These are phyloP conservation scores for Ichneumon xanthorius DNA, from an alignment of 2,888 invertebrate genomes.

Conservation along the genomic window DNA sequence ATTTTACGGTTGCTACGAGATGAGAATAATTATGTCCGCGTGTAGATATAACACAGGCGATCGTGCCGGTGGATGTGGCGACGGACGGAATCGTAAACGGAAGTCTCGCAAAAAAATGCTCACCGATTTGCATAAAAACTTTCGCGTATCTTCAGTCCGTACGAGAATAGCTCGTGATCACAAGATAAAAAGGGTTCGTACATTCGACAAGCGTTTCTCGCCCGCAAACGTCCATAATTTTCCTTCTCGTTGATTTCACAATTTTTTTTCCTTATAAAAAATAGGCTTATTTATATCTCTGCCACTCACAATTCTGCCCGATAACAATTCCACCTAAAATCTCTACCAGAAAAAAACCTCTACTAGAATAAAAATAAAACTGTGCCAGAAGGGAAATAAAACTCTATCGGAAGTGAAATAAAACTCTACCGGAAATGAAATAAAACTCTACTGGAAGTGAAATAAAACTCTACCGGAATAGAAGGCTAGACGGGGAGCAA, in stretches of 20 bases:
- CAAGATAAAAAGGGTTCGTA: not conserved
- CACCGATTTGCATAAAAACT: not conserved
- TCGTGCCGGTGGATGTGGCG: conserved; percentile 25
- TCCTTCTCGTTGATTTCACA: not conserved
- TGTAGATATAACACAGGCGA: conserved; percentile 33
- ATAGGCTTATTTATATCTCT: too few relatives aligned
- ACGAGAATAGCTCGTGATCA: not conserved
- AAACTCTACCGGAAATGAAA: too few relatives aligned
- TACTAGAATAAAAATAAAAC: too few relatives aligned
- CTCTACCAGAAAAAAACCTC: too few relatives aligned
- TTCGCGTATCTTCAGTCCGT: not conserved
- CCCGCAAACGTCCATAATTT: not conserved
- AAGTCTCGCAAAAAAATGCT: conserved; percentile 12
- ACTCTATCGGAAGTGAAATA: too few relatives aligned
- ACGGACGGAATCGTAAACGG: conserved; percentile 55
- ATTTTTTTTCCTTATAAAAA: too few relatives aligned
- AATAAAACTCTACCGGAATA: too few relatives aligned
- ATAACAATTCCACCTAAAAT: too few relatives aligned
- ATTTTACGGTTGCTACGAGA: conserved; percentile 66
- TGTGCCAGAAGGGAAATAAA: too few relatives aligned
- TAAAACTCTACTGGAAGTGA: too few relatives aligned
- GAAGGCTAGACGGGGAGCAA: too few relatives aligned
- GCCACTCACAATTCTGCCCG: too few relatives aligned
- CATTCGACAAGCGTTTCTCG: not conserved
- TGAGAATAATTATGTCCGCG: conserved; percentile 64